phyloP scores from a whole-genome alignment of 1,140 invertebrate genomes.

The Penaeus indicus region DNA sequence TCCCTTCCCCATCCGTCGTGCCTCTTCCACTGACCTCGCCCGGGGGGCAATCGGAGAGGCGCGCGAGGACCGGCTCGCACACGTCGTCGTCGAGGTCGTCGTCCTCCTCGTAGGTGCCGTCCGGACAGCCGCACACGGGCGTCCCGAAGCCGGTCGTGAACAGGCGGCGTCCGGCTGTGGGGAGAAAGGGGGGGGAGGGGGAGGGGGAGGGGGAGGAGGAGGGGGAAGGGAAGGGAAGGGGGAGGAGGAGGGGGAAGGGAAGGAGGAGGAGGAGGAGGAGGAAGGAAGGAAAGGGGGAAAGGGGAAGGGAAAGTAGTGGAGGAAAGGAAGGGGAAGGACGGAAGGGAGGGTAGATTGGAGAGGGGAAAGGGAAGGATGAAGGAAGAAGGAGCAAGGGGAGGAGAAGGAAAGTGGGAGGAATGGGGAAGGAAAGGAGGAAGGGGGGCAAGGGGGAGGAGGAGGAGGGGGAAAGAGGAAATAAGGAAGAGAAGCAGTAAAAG shows the following conservation, averaged over 20 bases:
- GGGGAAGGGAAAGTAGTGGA: too few relatives aligned
- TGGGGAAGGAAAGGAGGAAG: neutral
- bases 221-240: neutral
- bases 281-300: too few relatives aligned
- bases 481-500: too few relatives aligned
- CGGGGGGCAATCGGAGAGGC: slow-evolving; percentile 43
- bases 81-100: slow-evolving; percentile 65
- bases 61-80: slow-evolving; percentile 58
- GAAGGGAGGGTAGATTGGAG: too few relatives aligned
- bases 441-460: too few relatives aligned
- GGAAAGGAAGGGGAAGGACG: too few relatives aligned
- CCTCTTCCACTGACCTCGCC: slow-evolving; percentile 41
- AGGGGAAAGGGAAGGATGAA: too few relatives aligned
- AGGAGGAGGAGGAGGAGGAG: too few relatives aligned
- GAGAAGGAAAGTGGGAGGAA: too few relatives aligned
- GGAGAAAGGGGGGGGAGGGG: neutral
- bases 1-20: too few relatives aligned
- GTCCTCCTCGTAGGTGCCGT: slow-evolving; percentile 65
- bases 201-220: neutral
- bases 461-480: neutral
- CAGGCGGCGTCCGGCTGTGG: slow-evolving; percentile 56
- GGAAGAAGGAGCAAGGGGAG: too few relatives aligned
- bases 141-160: slow-evolving; percentile 58
- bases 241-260: too few relatives aligned
- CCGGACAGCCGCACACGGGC: slow-evolving; percentile 62